Evolutionary conservation across 1,140 invertebrate species (phyloP).

Genomic region (Ceratina calcarata): DNA sequence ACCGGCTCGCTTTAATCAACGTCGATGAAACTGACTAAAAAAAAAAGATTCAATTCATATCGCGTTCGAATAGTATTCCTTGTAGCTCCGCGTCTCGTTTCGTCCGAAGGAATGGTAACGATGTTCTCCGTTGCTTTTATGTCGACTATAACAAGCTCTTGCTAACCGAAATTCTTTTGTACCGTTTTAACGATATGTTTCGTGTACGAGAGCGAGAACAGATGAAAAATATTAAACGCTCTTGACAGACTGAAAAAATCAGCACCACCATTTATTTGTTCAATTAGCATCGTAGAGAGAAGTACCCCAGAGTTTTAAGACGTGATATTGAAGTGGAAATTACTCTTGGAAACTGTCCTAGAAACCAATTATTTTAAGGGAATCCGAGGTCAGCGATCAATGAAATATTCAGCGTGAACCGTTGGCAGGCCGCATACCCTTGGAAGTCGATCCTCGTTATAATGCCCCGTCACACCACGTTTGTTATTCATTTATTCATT

Average conservation of each 20-base stretch:
- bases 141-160: not conserved
- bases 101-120: too few species aligned
- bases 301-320: not conserved
- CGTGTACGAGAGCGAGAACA: too few species aligned
- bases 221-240: too few species aligned
- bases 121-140: not conserved
- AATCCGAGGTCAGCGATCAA: not conserved
- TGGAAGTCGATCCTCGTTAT: not conserved
- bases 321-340: not conserved
- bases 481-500: not conserved
- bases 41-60: not conserved
- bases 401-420: conserved; percentile 47
- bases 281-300: conserved; percentile 16
- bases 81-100: not conserved
- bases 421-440: not conserved
- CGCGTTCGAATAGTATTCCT: not conserved
- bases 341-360: not conserved
- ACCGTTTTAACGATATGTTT: too few species aligned
- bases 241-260: not conserved
- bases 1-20: not conserved
- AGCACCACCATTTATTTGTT: not conserved
- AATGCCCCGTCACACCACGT: too few species aligned
- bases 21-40: not conserved
- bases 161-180: not conserved
- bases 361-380: conserved; percentile 37